Evolutionary conservation across 2,113 vertebrate species (phyloP), one percentile per base, ranked within the genome.

Genomic region (Ceratotherium simum): DNA sequence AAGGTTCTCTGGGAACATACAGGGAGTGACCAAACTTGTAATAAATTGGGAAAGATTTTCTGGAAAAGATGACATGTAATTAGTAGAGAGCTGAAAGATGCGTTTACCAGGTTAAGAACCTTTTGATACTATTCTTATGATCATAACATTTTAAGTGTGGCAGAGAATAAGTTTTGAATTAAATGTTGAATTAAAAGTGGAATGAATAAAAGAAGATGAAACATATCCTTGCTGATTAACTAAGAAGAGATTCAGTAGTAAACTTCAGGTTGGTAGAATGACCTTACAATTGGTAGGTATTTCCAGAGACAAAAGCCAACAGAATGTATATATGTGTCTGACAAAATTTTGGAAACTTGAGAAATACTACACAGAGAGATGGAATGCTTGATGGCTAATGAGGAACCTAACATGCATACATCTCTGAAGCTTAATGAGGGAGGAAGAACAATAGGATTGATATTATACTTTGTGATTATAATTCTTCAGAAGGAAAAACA

Each of bases 101-200:
- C n/a, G 25, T 92, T 92, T 64, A 92, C 73, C 51, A 86, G 7
- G 12, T 86, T 94, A 81, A 94, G 46, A 94, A 92, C 39, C 18
- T 89, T 85, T 54, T 69, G 11, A 84, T 46, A 14, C 8, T 72
- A 72, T 78, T 92, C 27, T 90, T 96, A 51, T 51, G 27, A 73
- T 60, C 39, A 51, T 67, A 75, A 75, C 36, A 48, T 67, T 82
- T 75, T 33, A 93, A 87, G 31, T 81, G 33, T 29, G 20, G 23
- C 31, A 93, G 23, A 93, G n/a, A n/a, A 48, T 56, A 89, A 95
- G 56, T 64, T 95, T 73, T 79, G 39, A 62, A 85, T 85, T 94
- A 91, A 75, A 85, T 88, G 18, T 67, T 83, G 27, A 95, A 58
- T 88, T 60, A 88, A 96, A 97, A 95, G 16, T 76, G 36, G 20